These are phyloP conservation scores for Drosophila eugracilis DNA, from an alignment of 1,140 invertebrate species.

Conservation along the genomic window DNA sequence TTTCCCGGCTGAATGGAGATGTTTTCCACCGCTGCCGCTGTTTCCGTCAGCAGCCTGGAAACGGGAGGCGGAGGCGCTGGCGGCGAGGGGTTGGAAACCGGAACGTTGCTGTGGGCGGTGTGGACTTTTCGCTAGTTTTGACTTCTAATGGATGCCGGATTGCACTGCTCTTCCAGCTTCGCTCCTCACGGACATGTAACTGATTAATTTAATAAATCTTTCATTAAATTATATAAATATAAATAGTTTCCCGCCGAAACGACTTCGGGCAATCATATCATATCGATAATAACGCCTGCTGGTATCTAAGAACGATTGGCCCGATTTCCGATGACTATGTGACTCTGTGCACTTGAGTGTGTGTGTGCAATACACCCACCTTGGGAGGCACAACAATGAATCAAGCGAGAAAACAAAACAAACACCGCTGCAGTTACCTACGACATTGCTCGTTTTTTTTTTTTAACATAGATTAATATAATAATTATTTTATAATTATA, in stretches of 20 bases:
- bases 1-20: not conserved
- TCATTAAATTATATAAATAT: slow-evolving; percentile 3
- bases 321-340: not conserved
- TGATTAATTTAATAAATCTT: not conserved
- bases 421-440: not conserved
- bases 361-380: not conserved
- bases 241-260: slow-evolving; percentile 1
- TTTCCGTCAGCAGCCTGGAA: slow-evolving; percentile 15
- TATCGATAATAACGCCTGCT: not conserved
- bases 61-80: not conserved
- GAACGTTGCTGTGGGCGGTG: not conserved
- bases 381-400: not conserved
- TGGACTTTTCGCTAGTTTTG: not conserved
- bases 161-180: slow-evolving; percentile 3
- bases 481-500: not conserved
- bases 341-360: not conserved
- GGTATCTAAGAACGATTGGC: too few relatives aligned
- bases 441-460: too few relatives aligned
- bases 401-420: not conserved
- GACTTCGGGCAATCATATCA: not conserved
- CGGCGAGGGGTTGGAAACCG: not conserved
- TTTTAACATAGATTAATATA: not conserved
- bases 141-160: slow-evolving; percentile 10
- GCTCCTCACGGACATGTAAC: slow-evolving; percentile 14
- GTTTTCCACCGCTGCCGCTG: slow-evolving; percentile 5